Conservation (phyloP, 2,113 vertebrate genomes). For the Formicarius rufipectus region DNA sequence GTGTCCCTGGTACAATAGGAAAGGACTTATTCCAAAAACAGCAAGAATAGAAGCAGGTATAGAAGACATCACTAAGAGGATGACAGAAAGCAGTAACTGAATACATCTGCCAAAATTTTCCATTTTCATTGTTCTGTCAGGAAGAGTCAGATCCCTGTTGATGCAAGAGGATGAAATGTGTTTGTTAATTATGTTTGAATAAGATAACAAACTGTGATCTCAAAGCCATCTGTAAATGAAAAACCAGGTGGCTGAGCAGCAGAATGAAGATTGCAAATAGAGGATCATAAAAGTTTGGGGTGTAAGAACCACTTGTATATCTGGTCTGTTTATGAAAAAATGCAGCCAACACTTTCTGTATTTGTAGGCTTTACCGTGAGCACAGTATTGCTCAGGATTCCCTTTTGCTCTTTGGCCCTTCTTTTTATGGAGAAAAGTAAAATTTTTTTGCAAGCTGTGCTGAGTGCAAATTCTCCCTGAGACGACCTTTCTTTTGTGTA, state of each 20-base stretch:
- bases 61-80: neutral
- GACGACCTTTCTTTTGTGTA: neutral
- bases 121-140: neutral
- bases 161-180: constrained; percentile 31
- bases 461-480: neutral
- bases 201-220: constrained; percentile 58
- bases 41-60: neutral
- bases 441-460: neutral
- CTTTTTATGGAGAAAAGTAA: neutral
- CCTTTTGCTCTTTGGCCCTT: neutral
- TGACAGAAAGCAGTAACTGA: constrained; percentile 11
- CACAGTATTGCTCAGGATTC: neutral
- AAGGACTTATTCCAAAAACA: neutral
- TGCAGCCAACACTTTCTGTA: neutral
- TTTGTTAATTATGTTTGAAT: constrained; percentile 61
- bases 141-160: constrained; percentile 27
- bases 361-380: neutral
- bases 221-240: constrained; percentile 55
- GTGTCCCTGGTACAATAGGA: neutral
- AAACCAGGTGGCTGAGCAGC: constrained; percentile 47
- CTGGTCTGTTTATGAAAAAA: neutral
- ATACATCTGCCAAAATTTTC: neutral
- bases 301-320: neutral
- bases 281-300: constrained; percentile 12
- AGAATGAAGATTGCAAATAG: neutral